Base-by-base conservation (phyloP, 2,113 vertebrate genomes). In the Trichomycterus rosablanca region DNA sequence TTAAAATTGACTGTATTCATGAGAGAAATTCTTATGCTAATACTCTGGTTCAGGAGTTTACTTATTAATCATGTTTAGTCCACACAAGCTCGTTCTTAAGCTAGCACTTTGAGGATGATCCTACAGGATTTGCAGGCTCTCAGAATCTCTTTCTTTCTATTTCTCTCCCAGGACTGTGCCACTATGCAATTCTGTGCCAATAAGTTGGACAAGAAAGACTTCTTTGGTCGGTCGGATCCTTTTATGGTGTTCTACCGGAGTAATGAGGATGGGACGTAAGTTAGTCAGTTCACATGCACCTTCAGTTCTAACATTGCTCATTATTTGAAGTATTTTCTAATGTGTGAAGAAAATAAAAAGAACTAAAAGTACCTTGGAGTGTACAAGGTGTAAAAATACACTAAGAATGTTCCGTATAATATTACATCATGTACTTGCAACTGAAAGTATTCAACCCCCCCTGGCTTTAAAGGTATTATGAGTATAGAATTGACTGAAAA, bases 121-220 rank as follows among this genome's bases (percentile, higher is more conserved):
- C 44, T 42, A 62, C 52, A 37, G 39, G 65, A 74, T 76, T 78
- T 76, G 56, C 64, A 71, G 18, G 67, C 35, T 68, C 14, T 28
- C 15, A 15, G 3, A 7, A 4, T 30, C 35, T 34, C 16, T 39
- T 18, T 49, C 50, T 67, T 19, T 39, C 57, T 69, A 10, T 55
- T 45, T 43, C 15, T 22, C 28, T 14, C 6, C 12, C 76, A 95
- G 92, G 92, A 95, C 51, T 90, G 89, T 0, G 81, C 89, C 72
- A 92, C 89, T 12, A 93, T 95, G 92, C 91, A 95, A 77, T 93
- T 95, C 81, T 93, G 92, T 74, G 92, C 90, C 81, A 90, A 92
- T 82, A 94, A 94, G 65, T 81, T 95, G 81, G 92, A 95, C 81
- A 95, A 95, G 80, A 95, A 95, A 69, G 92, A 95, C 74, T 95